phyloP scores from a whole-genome alignment of 2,888 invertebrate genomes.

The Lobophora halterata region DNA sequence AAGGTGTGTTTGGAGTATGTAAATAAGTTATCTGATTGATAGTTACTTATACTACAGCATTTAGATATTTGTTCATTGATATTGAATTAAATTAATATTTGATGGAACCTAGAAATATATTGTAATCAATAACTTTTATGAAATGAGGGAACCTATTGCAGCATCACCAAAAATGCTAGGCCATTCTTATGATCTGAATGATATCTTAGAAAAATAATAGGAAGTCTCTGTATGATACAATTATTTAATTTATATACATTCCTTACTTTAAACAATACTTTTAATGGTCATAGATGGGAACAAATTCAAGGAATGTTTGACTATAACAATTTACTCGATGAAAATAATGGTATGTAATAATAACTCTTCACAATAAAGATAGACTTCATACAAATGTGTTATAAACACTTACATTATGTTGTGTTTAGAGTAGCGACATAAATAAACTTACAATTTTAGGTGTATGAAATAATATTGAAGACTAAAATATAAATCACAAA shows the following conservation, averaged over 20 bases:
- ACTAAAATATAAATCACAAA: conserved; percentile 60
- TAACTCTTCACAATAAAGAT: conserved; percentile 35
- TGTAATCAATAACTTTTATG: too few species aligned
- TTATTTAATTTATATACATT: conserved; percentile 74
- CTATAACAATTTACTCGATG: conserved; percentile 40
- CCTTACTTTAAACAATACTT: conserved; percentile 52
- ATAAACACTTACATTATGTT: conserved; percentile 46
- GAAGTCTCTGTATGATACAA: conserved; percentile 43
- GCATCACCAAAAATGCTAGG: too few species aligned
- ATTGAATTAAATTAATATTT: too few species aligned
- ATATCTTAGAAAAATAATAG: conserved; percentile 32
- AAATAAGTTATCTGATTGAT: too few species aligned
- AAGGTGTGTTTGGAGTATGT: too few species aligned
- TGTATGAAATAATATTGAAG: conserved; percentile 54
- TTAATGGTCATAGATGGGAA: conserved; percentile 39
- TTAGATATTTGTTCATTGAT: too few species aligned
- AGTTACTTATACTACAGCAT: too few species aligned
- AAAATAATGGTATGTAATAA: conserved; percentile 34
- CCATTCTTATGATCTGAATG: too few species aligned
- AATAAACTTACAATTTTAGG: conserved; percentile 43
- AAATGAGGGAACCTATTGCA: too few species aligned
- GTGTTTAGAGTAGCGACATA: conserved; percentile 39
- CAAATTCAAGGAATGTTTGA: conserved; percentile 68
- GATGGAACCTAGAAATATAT: too few species aligned
- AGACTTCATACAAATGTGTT: conserved; percentile 40